phyloP scores from a whole-genome alignment of 2,888 invertebrate genomes.

The Graphium colonna region DNA sequence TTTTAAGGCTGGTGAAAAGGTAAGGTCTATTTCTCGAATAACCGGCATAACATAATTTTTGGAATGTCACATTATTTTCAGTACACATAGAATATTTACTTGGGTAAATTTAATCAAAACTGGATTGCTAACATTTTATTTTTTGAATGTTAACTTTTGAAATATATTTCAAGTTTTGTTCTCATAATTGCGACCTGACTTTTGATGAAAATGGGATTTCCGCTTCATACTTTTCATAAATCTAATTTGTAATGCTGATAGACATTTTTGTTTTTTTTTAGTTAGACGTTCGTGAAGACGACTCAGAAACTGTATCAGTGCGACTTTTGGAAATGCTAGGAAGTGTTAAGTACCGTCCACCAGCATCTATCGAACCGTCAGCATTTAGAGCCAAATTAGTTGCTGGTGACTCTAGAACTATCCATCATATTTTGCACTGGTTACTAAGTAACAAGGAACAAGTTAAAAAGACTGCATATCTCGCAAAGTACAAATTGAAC shows the following conservation, averaged over 20 bases:
- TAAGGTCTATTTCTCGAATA: conserved; percentile 37
- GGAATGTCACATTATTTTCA: no score
- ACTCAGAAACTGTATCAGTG: conserved; percentile 87
- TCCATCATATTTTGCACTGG: conserved; percentile 91
- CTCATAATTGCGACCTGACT: no score
- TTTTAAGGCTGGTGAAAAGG: conserved; percentile 84
- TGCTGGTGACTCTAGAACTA: conserved; percentile 85
- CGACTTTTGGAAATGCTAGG: conserved; percentile 85
- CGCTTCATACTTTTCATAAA: background rate
- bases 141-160: no score
- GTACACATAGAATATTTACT: no score
- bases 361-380: conserved; percentile 66
- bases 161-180: no score
- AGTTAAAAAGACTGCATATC: conserved; percentile 90
- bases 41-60: no score
- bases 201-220: no score
- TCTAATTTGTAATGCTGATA: no score
- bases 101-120: no score
- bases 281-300: conserved; percentile 87
- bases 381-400: conserved; percentile 65
- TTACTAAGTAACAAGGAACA: conserved; percentile 86
- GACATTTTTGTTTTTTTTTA: conserved; percentile 29
- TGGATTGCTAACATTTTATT: no score
- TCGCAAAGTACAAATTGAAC: no score
- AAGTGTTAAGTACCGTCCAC: conserved; percentile 89